These are phyloP conservation scores for Bombus difficillimus DNA, from an alignment of 1,140 invertebrate genomes.

Conservation along the genomic window DNA sequence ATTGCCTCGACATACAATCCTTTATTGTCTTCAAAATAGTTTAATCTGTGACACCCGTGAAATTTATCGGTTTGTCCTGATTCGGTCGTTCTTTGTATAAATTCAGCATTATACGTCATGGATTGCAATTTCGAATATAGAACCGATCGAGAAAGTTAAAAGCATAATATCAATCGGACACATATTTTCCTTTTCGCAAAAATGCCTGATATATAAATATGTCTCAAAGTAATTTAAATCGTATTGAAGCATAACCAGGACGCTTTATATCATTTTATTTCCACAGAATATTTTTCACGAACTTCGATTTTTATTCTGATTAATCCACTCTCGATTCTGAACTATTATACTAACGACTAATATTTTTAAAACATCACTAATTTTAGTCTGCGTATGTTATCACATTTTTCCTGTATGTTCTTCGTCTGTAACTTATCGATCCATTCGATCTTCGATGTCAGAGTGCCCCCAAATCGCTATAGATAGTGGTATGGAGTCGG, in stretches of 20 bases:
- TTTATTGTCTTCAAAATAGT: neutral
- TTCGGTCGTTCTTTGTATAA: neutral
- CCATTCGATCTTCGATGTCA: neutral
- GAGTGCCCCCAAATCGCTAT: too few species aligned
- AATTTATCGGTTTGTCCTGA: neutral
- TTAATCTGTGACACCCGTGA: neutral
- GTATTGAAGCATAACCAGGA: neutral
- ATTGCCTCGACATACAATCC: neutral
- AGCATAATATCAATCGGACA: neutral
- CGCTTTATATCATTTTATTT: neutral
- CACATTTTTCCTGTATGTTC: too few species aligned
- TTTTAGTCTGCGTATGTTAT: too few species aligned
- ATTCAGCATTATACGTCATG: neutral
- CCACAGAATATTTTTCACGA: too few species aligned
- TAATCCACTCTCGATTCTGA: too few species aligned
- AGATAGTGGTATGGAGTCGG: too few species aligned
- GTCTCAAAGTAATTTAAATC: neutral
- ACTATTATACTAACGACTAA: too few species aligned
- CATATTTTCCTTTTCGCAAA: neutral
- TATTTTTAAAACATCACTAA: too few species aligned
- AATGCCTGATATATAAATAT: neutral
- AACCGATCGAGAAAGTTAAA: neutral
- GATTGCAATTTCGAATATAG: too few species aligned
- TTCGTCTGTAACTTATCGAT: neutral
- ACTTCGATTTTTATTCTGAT: neutral